Evolutionary conservation across 2,113 vertebrate genomes (phyloP).

Genomic region (Sturnira hondurensis): DNA sequence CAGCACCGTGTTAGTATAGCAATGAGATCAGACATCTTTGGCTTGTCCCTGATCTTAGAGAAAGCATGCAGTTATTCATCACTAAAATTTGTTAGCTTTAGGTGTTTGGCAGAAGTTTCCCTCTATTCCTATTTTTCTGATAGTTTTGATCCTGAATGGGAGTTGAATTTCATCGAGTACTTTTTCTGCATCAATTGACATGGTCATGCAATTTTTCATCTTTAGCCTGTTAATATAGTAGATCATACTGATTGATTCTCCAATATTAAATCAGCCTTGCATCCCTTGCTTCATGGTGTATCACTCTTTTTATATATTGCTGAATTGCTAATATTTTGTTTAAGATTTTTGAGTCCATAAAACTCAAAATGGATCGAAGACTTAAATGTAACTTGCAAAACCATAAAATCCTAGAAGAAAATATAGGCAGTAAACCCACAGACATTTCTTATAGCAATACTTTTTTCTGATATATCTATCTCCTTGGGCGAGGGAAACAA

Average conservation of each 20-base stretch:
- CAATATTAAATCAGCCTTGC: not conserved
- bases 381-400: no score
- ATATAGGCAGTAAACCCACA: no score
- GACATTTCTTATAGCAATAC: no score
- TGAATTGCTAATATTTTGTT: not conserved
- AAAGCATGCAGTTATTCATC: not conserved
- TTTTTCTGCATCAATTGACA: not conserved
- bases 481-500: no score
- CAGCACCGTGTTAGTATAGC: no score
- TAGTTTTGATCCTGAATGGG: not conserved
- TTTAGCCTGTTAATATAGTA: not conserved
- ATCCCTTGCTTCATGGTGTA: not conserved
- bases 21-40: no score
- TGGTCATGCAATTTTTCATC: not conserved
- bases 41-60: not conserved
- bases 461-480: no score
- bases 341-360: not conserved
- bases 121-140: not conserved
- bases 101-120: not conserved
- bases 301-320: not conserved
- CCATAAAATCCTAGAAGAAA: no score
- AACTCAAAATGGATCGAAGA: no score
- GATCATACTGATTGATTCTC: not conserved
- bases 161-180: not conserved
- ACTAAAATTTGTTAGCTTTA: not conserved